Conservation (phyloP, 2,797 vertebrate genomes). For the Alcedo atthis region DNA sequence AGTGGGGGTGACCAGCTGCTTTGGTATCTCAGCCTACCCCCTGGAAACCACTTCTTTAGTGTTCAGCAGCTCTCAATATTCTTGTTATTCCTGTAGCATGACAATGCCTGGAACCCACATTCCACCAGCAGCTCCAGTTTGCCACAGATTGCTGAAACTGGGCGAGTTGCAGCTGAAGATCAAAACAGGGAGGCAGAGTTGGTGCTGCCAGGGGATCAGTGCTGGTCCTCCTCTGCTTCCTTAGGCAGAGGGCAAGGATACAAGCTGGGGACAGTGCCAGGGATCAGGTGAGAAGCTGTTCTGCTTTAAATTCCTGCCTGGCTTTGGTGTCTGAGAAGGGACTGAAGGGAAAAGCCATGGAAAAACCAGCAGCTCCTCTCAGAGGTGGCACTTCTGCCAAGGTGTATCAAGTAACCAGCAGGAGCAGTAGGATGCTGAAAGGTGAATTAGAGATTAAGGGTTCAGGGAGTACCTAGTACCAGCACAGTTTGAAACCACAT, state of each 20-base stretch:
- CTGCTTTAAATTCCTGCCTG: not conserved
- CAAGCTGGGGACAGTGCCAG: not conserved
- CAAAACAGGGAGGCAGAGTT: not conserved
- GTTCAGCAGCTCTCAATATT: not conserved
- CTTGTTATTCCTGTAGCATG: not conserved
- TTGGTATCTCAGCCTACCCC: not conserved
- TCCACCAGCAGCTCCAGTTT: not conserved
- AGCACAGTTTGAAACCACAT: not conserved
- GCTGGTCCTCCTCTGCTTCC: not conserved
- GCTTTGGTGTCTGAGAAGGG: not conserved
- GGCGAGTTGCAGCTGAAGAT: not conserved
- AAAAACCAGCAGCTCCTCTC: not conserved
- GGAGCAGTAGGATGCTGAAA: not conserved
- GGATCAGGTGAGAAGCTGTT: not conserved
- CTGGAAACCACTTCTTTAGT: not conserved
- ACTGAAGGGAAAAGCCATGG: not conserved
- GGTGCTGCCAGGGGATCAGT: not conserved
- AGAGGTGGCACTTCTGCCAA: not conserved
- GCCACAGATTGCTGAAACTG: not conserved
- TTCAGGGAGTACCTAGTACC: not conserved
- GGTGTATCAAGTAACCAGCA: not conserved
- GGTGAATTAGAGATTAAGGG: not conserved
- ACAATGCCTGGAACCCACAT: conserved; percentile 17
- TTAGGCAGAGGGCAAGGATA: not conserved
- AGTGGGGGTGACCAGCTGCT: not conserved